Base-by-base conservation (phyloP, 2,797 vertebrate genomes). In the Antennarius maculatus region DNA sequence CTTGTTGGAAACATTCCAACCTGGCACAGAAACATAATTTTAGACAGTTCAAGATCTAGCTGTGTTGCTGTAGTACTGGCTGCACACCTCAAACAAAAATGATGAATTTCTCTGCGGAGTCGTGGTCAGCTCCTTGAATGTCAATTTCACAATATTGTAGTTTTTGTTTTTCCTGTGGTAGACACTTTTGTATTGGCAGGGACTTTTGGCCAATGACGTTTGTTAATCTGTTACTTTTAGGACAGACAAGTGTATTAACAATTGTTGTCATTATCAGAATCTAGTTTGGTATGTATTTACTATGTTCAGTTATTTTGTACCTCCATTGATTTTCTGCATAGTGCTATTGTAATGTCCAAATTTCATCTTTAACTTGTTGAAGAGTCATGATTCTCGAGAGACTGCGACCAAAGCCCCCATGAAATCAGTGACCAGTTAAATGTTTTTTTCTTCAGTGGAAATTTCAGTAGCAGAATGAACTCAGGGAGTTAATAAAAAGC, bases 221-320 rank as follows among this genome's bases (percentile, higher is more conserved):
- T 17, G 8, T 48, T 27, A 39, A 37, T 50, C 16, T 50, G 39
- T 27, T 49, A 7, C 42, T 69, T 29, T 41, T 46, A 13, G 18
- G 42, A 6, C 7, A 42, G 23, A 12, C 46, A 60, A 42, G 27
- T 37, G 27, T 42, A 7, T 15, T 63, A 17, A 59, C 50, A 47
- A 28, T 12, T 64, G 28, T 42, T 62, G 39, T 45, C 27, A 61
- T n/a, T 13, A 61, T 41, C 54, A 17, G 17, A 50, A 28, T 57
- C 41, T 46, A 15, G 7, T 23, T 39, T 50, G 12, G 23, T 58
- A 7, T 18, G 34, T 53, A 49, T 57, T 43, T 6, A 5, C 18
- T n/a, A 2, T 14, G 42, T 14, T 15, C 42, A 14, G 13, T 53
- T 43, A 69, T 59, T 59, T 51, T 58, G 50, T 4, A 51, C 48